Evolutionary conservation across 2,113 vertebrate genomes (phyloP), one percentile per base, ranked within the genome.

Genomic region (Anguilla japonica): DNA sequence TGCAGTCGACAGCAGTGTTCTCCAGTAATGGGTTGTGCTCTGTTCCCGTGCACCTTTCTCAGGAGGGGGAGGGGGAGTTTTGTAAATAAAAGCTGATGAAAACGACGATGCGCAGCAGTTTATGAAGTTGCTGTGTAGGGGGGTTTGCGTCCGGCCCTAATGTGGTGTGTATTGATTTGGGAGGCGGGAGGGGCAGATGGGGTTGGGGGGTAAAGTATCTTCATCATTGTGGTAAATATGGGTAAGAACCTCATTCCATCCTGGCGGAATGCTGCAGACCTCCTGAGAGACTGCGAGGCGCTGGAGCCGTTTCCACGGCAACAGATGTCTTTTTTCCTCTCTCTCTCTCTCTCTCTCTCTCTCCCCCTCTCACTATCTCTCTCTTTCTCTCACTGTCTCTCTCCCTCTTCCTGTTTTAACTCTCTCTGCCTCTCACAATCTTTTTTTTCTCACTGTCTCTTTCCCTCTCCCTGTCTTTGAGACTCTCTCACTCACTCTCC

Each of bases 251-350:
- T 89, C 92, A 92, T 93, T 91, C 89, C 57, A 88, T 89, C 89
- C 85, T 88, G 82, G 87, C 84, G 89, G 91, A 93, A 89, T 85
- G 60, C 85, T 86, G 84, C 84, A 71, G 92, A 91, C 89, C 91
- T 93, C 91, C 87, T 86, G 89, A 87, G 92, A 93, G 91, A 90
- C 90, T 46, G 87, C 82, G 87, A 81, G 71, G 85, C 84, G 83
- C 86, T 89, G 87, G 89, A 63, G 91, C 91, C 82, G 93, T 95
- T 95, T 93, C 92, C 90, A 91, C 91, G 92, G 84, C 92, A 94
- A 92, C 92, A 6, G 88, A 83, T 91, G 92, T 90, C 89, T 91
- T 93, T 90, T n/a, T 41, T 50, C 41, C 46, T 53, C 75, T 34
- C 29, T 78, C 41, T 46, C 18, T 67, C 80, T 75, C 20, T 39